Percentiles rank a stretch among this genome's conserved stretches.
These are phyloP conservation scores for Chelonus formosanus DNA, from an alignment of 2,888 invertebrate genomes.

Conservation along the genomic window DNA sequence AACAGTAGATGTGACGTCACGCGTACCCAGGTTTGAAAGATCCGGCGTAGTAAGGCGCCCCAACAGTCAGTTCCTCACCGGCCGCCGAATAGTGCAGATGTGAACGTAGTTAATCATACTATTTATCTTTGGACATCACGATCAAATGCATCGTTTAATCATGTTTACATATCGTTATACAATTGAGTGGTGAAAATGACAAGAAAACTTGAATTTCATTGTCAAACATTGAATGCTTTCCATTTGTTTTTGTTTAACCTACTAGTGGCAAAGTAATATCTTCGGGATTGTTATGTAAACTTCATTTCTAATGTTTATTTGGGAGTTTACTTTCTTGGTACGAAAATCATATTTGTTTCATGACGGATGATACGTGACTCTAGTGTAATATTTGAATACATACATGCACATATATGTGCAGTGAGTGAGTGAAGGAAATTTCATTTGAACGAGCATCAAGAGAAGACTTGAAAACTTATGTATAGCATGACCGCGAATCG, in stretches of 20 bases:
- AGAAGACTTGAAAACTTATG: conserved; percentile 1
- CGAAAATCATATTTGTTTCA: too few relatives aligned
- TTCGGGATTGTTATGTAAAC: too few relatives aligned
- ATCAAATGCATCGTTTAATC: too few relatives aligned
- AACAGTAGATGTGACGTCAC: conserved; percentile 52
- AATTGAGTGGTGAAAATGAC: conserved; percentile 1
- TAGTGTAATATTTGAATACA: too few relatives aligned
- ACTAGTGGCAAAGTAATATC: too few relatives aligned
- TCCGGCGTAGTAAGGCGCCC: conserved; percentile 30
- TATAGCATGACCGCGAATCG: too few relatives aligned
- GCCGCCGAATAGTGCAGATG: conserved; percentile 51
- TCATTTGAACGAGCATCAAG: not conserved
- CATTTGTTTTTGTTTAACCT: not conserved
- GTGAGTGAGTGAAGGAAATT: not conserved
- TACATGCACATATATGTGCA: too few relatives aligned
- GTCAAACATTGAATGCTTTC: too few relatives aligned
- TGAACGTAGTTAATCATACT: conserved; percentile 25
- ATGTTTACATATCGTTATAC: not conserved
- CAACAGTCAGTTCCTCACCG: conserved; percentile 62
- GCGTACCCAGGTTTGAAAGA: conserved; percentile 53
- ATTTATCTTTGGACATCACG: conserved; percentile 11
- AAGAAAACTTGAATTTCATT: conserved; percentile 6
- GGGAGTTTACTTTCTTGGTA: too few relatives aligned
- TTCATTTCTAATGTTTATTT: too few relatives aligned
- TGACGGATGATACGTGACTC: too few relatives aligned